phyloP scores from a whole-genome alignment of 1,140 invertebrate species.

The Teleogryllus occipitalis region DNA sequence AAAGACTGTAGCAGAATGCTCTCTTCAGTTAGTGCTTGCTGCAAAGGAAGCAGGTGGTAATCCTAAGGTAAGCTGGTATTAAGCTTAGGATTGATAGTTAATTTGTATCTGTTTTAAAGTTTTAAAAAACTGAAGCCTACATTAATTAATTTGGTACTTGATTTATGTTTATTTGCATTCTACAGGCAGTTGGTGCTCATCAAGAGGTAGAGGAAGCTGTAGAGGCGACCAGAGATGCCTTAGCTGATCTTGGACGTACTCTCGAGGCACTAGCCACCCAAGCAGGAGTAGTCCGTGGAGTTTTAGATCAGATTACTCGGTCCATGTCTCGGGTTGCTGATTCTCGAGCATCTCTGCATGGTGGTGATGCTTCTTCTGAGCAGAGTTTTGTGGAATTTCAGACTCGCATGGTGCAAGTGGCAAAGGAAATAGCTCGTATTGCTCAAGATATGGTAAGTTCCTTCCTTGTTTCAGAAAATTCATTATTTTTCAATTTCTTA shows the following conservation, averaged over 20 bases:
- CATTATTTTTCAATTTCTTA: no score
- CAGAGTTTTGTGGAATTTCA: slow-evolving; percentile 93
- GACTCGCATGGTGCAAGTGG: slow-evolving; percentile 87
- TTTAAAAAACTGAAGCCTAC: no score
- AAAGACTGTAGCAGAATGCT: slow-evolving; percentile 88
- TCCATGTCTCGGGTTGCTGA: slow-evolving; percentile 74
- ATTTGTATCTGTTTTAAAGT: no score
- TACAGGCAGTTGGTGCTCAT: slow-evolving; percentile 64
- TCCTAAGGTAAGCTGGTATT: slow-evolving; percentile 49
- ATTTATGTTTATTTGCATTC: slow-evolving; percentile 21
- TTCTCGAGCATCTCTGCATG: slow-evolving; percentile 34
- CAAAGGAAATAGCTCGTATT: slow-evolving; percentile 88
- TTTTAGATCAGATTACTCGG: slow-evolving; percentile 84
- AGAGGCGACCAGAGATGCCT: slow-evolving; percentile 66
- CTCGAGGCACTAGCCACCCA: slow-evolving; percentile 79
- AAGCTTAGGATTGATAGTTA: no score
- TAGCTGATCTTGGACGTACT: slow-evolving; percentile 71
- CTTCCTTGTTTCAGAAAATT: no score
- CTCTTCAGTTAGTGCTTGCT: slow-evolving; percentile 73
- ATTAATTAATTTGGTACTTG: no score
- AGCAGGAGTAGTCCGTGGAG: slow-evolving; percentile 71
- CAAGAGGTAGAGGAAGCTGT: slow-evolving; percentile 75
- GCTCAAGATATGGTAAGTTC: slow-evolving; percentile 82
- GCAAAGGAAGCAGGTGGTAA: slow-evolving; percentile 90
- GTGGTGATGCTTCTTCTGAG: slow-evolving; percentile 41